Evolutionary conservation across 2,888 invertebrate species (phyloP), one percentile per base, ranked within the genome.

Genomic region (Phengaris alcon): DNA sequence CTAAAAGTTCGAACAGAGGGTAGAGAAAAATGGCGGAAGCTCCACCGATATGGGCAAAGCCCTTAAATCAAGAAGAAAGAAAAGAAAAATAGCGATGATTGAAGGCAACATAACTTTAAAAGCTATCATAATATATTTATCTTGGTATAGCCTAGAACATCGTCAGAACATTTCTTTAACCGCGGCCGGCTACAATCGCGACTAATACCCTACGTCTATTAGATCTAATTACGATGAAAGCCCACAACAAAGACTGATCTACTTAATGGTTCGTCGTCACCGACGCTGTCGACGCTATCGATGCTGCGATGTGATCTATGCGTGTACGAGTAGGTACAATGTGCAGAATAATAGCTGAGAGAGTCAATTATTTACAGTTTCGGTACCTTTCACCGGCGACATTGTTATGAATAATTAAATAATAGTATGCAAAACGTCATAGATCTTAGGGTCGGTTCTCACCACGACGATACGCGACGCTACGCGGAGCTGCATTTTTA

Each of bases 311-410:
- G 22, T 59, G 22, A 15, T 48, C 48, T 48, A 48, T 6, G 6
- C 6, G 6, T 8, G 0, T 46, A 2, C 6, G 6, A 0, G 0
- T 46, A 2, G 6, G 7, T 48, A 48, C 48, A 48, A 48, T 59
- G 9, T 9, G 22, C 59, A 22, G 22, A 15, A 78, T 76, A 78
- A 77, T 78, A 75, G 77, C 59, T 76, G 76, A 77, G 77, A 77
- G 77, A 78, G 76, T 77, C 75, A 74, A 77, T 79, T 79, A 77
- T 74, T 73, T 75, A 78, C 15, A 76, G 75, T 76, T 78, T 79
- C 76, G 75, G 76, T 69, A 76, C 76, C 79, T 76, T 79, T 79
- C 77, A 77, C 77, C 74, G 73, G 22, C 22, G 7, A 48, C 15
- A 52, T 70, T 9, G 22, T 59, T 59, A 57, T 8, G 8, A 59